A percentile compares a stretch with the other conserved stretches of the same genome.
phyloP scores from a whole-genome alignment of 1,140 invertebrate genomes.

The Drosophila aff. region DNA sequence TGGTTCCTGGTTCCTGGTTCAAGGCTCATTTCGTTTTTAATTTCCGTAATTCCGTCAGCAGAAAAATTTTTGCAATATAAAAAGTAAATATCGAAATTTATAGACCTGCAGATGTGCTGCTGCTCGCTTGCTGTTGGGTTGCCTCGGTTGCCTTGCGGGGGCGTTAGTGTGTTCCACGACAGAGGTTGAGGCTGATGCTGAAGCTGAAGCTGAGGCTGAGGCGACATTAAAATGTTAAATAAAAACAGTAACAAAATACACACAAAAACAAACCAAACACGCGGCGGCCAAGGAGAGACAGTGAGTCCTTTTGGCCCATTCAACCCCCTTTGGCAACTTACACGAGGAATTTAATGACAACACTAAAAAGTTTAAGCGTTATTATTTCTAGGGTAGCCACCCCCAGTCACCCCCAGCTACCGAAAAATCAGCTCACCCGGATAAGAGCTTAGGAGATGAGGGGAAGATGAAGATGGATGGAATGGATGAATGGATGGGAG shows the following conservation, averaged over 20 bases:
- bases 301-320: background rate
- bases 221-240: slow-evolving; percentile 84
- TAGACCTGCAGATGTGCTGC: slow-evolving; percentile 81
- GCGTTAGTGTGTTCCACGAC: slow-evolving; percentile 44
- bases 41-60: slow-evolving; percentile 85
- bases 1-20: slow-evolving; percentile 55
- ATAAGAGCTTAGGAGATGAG: slow-evolving; percentile 68
- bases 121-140: background rate
- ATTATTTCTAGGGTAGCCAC: slow-evolving; percentile 83
- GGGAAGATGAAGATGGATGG: slow-evolving; percentile 20
- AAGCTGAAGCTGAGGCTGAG: slow-evolving; percentile 43
- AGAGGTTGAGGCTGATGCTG: slow-evolving; percentile 35
- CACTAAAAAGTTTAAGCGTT: slow-evolving; percentile 85
- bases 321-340: slow-evolving; percentile 69
- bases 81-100: slow-evolving; percentile 85
- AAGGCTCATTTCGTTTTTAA: slow-evolving; percentile 85
- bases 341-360: slow-evolving; percentile 85
- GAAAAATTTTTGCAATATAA: slow-evolving; percentile 85
- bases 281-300: slow-evolving; percentile 18
- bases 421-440: slow-evolving; percentile 70
- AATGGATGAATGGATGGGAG: slow-evolving; percentile 34
- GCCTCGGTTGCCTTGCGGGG: background rate
- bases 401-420: background rate
- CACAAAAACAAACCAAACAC: slow-evolving; percentile 68
- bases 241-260: slow-evolving; percentile 82